Percentiles rank a stretch among this genome's conserved stretches.
These are phyloP conservation scores for Aphis gossypii DNA, from an alignment of 1,140 invertebrate genomes.

Conservation along the genomic window DNA sequence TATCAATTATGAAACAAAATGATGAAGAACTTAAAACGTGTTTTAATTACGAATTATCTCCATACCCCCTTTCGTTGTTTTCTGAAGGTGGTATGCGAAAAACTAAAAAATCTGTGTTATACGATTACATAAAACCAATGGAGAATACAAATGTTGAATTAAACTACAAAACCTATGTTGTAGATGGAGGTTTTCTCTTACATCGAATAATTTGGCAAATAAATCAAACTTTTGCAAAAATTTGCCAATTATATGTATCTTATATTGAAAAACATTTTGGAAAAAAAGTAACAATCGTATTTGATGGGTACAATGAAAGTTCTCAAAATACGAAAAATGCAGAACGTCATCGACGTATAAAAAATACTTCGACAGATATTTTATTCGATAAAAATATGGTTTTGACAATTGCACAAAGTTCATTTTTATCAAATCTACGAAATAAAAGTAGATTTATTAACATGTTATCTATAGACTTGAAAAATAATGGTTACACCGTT, in stretches of 20 bases:
- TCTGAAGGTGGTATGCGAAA: conserved; percentile 64
- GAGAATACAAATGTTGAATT: conserved; percentile 16
- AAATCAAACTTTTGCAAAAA: conserved; percentile 58
- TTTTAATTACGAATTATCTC: conserved; percentile 64
- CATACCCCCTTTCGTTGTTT: conserved; percentile 64
- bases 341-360: conserved; percentile 3
- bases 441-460: conserved; percentile 32
- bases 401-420: neutral
- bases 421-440: conserved; percentile 23
- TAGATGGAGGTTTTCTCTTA: conserved; percentile 61
- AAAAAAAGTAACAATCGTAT: conserved; percentile 58
- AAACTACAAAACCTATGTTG: conserved; percentile 33
- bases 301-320: conserved; percentile 60
- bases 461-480: neutral
- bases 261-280: conserved; percentile 60
- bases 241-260: conserved; percentile 58
- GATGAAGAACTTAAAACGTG: conserved; percentile 62
- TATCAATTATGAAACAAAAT: conserved; percentile 38
- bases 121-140: conserved; percentile 61
- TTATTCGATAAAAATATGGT: conserved; percentile 31
- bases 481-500: neutral
- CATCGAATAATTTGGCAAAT: conserved; percentile 60
- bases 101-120: conserved; percentile 64
- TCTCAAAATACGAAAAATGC: conserved; percentile 8
- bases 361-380: conserved; percentile 38